Evolutionary conservation across 2,888 invertebrate species (phyloP), one percentile per base, ranked within the genome.

Genomic region (Griposia aprilina): DNA sequence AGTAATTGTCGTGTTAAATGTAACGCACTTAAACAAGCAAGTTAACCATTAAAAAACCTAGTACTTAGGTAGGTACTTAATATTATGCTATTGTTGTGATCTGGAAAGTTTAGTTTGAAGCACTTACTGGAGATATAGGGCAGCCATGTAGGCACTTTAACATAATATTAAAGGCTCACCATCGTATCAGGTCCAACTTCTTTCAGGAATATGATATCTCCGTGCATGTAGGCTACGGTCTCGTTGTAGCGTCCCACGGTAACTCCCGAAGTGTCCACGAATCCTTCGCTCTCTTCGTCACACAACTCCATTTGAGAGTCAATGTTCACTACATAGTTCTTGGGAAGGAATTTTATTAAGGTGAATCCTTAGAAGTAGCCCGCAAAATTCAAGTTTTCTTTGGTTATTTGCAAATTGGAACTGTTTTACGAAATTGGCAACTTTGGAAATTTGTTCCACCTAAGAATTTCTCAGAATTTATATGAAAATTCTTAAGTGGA

Each of bases 241-340:
- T 94, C 95, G 26, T 95, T 94, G 57, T 86, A 84, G 36, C 93
- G 81, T 1, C 85, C 86, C 10, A 94, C 90, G 4, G 86, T 80
- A 0, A 95, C 77, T 0, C 71, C 77, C 0, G 92, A 90, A 0
- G 91, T 88, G 73, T 95, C 92, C 5, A 92, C 80, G 55, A 87
- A 92, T 0, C 74, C 36, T n/a, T 82, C 59, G 80, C 94, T 94
- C 0, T 74, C 74, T 0, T 90, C 91, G 11, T 93, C 94, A 45
- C 92, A 93, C 4, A 91, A 88, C 75, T 92, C 93, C 60, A 94
- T 88, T 3, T 92, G 90, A 0, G 94, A 94, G 60, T 94, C 92
- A 80, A 94, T 92, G 81, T 93, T 93, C 1, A 94, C 48, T 0
- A 91, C 84, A 73, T 90, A 94, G 4, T 78, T 79, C n/a, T 84